A percentile compares a stretch with the other conserved stretches of the same genome.
These are phyloP conservation scores for Eutrigla gurnardus DNA, from an alignment of 2,797 vertebrate species.

Conservation along the genomic window DNA sequence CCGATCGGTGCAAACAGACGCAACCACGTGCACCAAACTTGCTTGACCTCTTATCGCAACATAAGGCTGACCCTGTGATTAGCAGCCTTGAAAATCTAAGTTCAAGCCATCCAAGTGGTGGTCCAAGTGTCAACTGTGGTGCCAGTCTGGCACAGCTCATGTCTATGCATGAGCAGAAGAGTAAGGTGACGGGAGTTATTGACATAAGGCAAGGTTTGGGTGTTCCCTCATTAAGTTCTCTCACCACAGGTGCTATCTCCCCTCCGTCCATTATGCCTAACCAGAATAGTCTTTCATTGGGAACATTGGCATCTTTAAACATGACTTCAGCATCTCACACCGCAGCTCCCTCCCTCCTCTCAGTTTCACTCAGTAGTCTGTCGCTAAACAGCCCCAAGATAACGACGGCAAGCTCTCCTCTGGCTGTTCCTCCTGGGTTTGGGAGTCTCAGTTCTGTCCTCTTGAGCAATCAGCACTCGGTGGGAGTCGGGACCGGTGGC, in stretches of 20 bases:
- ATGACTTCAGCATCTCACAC: constrained; percentile 43
- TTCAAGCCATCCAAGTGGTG: not conserved
- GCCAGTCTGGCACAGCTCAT: constrained; percentile 79
- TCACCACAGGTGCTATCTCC: constrained; percentile 46
- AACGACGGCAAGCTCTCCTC: constrained; percentile 37
- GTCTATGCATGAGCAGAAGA: constrained; percentile 73
- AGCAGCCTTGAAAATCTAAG: constrained; percentile 44
- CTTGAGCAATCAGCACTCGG: constrained; percentile 68
- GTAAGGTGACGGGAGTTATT: constrained; percentile 24
- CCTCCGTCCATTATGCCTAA: constrained; percentile 53
- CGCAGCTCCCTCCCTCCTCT: constrained; percentile 68
- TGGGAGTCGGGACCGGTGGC: constrained; percentile 55
- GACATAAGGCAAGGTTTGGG: constrained; percentile 30
- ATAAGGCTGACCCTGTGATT: constrained; percentile 39
- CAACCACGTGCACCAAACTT: constrained; percentile 58
- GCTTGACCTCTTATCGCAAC: constrained; percentile 69
- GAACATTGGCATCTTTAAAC: constrained; percentile 67
- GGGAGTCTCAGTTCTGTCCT: constrained; percentile 77
- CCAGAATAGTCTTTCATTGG: constrained; percentile 72
- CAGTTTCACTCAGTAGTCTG: constrained; percentile 78
- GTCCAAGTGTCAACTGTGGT: constrained; percentile 18
- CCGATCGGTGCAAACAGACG: constrained; percentile 12
- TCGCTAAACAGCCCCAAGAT: constrained; percentile 72
- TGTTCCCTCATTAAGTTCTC: constrained; percentile 41
- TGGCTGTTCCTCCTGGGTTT: constrained; percentile 73